Base-by-base conservation (phyloP, 30 jellyfish, hydroid and myxozoan species). In the Hydractinia symbiolongicarpus region DNA sequence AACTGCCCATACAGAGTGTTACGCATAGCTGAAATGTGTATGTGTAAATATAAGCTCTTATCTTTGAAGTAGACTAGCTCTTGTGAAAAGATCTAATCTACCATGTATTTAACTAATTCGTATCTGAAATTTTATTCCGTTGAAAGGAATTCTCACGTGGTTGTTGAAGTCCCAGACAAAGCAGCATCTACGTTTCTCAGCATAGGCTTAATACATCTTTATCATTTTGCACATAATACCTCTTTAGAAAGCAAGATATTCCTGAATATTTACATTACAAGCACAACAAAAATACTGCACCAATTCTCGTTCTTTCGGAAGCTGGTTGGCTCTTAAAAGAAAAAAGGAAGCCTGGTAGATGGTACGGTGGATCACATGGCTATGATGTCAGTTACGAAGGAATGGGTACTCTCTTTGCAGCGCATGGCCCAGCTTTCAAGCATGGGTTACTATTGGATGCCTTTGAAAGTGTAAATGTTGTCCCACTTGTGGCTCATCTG, bases 391-490 rank as follows among this genome's bases (percentile, higher is more conserved):
- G 52, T 14, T 55, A 14, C 55, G 54, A 76, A 76, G 77, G 54
- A 30, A 76, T 76, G 84, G 54, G 84, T 9, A 5, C 84, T 16
- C 52, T 76, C 15, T 76, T 76, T 50, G 52, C 9, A 7, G 84
- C 84, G 7, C 52, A 14, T 13, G 84, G 84, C 4, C 84, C 84
- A 7, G 44, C 79, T 15, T 50, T 76, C 54, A 76, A 76, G 82
- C 19, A 76, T 4, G 78, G 78, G 15, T 30, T 13, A 15, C 20
- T 7, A 8, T 9, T 76, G 5, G 79, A 51, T 7, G 79, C 84
- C 55, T 76, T 76, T 76, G 84, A 76, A 55, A 50, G 79, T 52
- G 84, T 76, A 7, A 76, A 76, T 51, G 20, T 76, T 30, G 84
- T 76, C n/a, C 84, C 84, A 11, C 17, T 76, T 14, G 17, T 76